Evolutionary conservation across 2,888 invertebrate species (phyloP), one percentile per base, ranked within the genome.

Genomic region (Meandrusa payeni): DNA sequence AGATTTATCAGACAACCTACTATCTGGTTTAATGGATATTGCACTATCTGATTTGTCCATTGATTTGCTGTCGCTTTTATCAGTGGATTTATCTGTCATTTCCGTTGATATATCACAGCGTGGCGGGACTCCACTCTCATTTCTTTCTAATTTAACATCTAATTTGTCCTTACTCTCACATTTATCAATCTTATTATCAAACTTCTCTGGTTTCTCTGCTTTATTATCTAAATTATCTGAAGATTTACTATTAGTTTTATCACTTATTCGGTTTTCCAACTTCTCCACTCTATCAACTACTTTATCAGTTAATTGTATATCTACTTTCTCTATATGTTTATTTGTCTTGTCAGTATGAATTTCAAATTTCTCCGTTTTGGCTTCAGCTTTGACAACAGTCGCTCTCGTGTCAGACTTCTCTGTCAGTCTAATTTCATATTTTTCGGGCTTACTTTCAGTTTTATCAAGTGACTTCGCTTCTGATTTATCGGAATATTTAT

Each of bases 51-150:
- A 17, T 43, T 53, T 55, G 0, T 51, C 46, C 2, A 47, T 39
- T 2, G 52, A 55, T 37, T 63, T 51, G 31, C 64, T 65, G 2
- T 69, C 69, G 12, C 48, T 20, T 48, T 57, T 59, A 10, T 57
- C 37, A n/a, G 39, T 2, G 5, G 36, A 31, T 23, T 54, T 64
- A 5, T 63, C 68, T 9, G 50, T 47, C 11, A 52, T 57, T 2
- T 67, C 70, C 0, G 55, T 43, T 10, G 23, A 5, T 36, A 11
- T 42, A n/a, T n/a, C n/a, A n/a, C n/a, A n/a, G n/a, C n/a, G n/a
- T n/a, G n/a, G n/a, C n/a, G n/a, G n/a, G n/a, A 33, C 17, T 24
- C 37, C 43, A 26, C 22, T 46, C 7, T 48, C 48, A 13, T 19
- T 11, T 13, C 40, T 48, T 6, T 48, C 46, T 7, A 31, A 26